phyloP scores from a whole-genome alignment of 2,888 invertebrate species.

The Pardosa pseudoannulata region DNA sequence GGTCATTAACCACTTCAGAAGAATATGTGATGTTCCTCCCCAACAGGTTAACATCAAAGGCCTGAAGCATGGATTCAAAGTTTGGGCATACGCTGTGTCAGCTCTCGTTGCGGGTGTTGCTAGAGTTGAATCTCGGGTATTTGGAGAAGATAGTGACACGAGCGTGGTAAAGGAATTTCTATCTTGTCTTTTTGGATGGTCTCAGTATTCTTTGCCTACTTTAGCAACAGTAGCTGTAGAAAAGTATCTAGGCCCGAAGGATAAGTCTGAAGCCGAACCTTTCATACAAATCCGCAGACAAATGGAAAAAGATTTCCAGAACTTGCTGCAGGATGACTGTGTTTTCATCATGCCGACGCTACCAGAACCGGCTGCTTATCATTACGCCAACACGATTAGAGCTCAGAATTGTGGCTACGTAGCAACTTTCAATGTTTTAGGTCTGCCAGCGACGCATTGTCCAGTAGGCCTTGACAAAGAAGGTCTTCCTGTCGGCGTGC shows the following conservation, averaged over 20 bases:
- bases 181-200: slow-evolving; percentile 42
- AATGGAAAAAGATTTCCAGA: slow-evolving; percentile 74
- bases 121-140: slow-evolving; percentile 45
- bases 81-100: slow-evolving; percentile 58
- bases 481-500: slow-evolving; percentile 79
- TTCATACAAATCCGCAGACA: slow-evolving; percentile 38
- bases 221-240: slow-evolving; percentile 43
- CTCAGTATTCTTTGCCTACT: slow-evolving; percentile 42
- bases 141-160: slow-evolving; percentile 37
- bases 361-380: slow-evolving; percentile 78
- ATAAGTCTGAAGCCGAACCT: slow-evolving; percentile 53
- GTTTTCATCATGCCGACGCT: slow-evolving; percentile 76
- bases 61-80: slow-evolving; percentile 52
- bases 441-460: slow-evolving; percentile 77
- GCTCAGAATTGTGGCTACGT: slow-evolving; percentile 78
- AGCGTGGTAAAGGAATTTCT: slow-evolving; percentile 39
- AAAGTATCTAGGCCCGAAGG: slow-evolving; percentile 38
- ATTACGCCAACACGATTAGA: slow-evolving; percentile 77
- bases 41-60: slow-evolving; percentile 55
- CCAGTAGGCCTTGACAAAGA: slow-evolving; percentile 77
- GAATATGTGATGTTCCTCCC: slow-evolving; percentile 64
- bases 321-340: slow-evolving; percentile 78
- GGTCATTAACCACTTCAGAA: slow-evolving; percentile 79
- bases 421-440: slow-evolving; percentile 78
- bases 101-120: slow-evolving; percentile 44